Conservation (phyloP, 2,797 vertebrate genomes). For the Gymnoscopelus microlampas region DNA sequence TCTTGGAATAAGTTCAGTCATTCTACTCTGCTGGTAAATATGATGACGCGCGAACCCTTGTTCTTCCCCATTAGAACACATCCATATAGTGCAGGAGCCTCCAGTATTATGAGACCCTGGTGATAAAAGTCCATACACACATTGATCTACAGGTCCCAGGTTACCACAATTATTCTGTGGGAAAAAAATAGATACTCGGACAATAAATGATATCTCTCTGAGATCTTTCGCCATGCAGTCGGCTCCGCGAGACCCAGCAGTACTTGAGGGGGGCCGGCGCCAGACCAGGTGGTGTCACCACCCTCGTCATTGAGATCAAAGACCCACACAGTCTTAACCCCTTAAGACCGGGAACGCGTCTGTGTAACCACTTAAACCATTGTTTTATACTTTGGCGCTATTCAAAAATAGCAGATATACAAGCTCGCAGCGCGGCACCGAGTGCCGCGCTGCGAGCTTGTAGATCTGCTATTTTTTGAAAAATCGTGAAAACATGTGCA, state of each 20-base stretch:
- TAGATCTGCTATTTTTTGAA: too few relatives aligned
- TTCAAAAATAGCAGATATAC: too few relatives aligned
- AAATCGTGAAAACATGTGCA: too few relatives aligned
- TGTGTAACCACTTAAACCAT: too few relatives aligned
- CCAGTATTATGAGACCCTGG: constrained; percentile 13
- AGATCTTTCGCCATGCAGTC: background rate
- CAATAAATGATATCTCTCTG: background rate
- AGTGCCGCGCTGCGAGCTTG: too few relatives aligned
- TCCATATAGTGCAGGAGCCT: constrained; percentile 19
- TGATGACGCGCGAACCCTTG: background rate
- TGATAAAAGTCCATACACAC: constrained; percentile 25
- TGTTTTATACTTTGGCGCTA: too few relatives aligned
- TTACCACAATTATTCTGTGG: constrained; percentile 1
- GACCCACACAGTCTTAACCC: background rate
- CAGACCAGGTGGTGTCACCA: background rate
- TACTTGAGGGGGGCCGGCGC: background rate
- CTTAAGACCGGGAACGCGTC: too few relatives aligned
- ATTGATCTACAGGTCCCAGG: constrained; percentile 14
- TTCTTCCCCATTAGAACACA: constrained; percentile 28
- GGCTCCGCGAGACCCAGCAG: background rate
- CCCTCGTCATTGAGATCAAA: background rate
- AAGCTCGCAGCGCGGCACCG: too few relatives aligned
- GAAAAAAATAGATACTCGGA: background rate
- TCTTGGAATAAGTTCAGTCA: background rate
- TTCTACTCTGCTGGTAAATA: constrained; percentile 11